Conservation (phyloP, 2,797 vertebrate genomes). For the Acanthiza pusilla region DNA sequence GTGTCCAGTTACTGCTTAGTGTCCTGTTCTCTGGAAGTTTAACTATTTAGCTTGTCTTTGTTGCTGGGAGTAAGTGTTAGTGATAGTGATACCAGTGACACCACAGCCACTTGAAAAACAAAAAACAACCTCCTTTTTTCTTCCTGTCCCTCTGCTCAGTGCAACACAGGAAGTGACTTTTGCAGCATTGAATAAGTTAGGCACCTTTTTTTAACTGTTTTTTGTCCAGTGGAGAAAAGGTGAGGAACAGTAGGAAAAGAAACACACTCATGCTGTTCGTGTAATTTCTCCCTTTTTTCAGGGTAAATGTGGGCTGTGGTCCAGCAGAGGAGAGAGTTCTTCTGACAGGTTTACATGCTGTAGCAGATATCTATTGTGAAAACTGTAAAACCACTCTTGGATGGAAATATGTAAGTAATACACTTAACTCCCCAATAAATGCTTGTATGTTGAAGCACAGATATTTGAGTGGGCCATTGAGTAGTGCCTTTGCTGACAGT, state of each 20-base stretch:
- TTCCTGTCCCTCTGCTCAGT: background rate
- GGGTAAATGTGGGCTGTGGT: slow-evolving; percentile 96
- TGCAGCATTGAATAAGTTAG: background rate
- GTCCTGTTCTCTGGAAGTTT: background rate
- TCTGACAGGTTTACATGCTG: slow-evolving; percentile 94
- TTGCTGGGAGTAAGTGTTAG: background rate
- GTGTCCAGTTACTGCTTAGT: background rate
- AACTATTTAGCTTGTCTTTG: background rate
- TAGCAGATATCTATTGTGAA: slow-evolving; percentile 98
- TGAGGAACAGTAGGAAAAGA: background rate
- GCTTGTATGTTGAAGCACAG: background rate
- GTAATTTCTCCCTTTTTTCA: slow-evolving; percentile 43
- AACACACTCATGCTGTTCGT: no score
- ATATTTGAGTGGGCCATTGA: background rate
- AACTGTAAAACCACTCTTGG: slow-evolving; percentile 98
- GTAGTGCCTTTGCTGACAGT: background rate
- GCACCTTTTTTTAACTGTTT: background rate
- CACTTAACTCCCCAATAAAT: background rate
- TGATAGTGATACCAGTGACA: no score
- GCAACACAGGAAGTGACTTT: background rate
- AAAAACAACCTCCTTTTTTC: background rate
- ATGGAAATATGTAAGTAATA: slow-evolving; percentile 94
- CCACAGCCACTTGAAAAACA: background rate
- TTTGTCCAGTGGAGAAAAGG: background rate
- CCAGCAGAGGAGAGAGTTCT: slow-evolving; percentile 96